phyloP scores from a whole-genome alignment of 2,797 vertebrate species.

The Myotis findleyi region DNA sequence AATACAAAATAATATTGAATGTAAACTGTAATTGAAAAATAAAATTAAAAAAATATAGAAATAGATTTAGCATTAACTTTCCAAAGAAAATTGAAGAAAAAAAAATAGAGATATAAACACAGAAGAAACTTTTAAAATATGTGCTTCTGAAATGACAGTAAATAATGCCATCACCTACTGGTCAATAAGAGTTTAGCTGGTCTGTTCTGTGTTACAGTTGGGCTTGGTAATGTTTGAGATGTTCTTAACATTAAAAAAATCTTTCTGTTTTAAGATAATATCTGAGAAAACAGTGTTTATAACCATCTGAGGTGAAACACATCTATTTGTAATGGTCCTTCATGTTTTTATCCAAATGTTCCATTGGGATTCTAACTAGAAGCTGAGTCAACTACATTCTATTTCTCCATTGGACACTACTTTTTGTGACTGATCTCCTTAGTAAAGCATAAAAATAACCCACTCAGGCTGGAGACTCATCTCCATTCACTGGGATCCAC shows the following conservation, averaged over 20 bases:
- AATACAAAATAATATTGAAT: not conserved
- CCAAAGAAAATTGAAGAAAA: conserved; percentile 10
- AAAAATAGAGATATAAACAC: not conserved
- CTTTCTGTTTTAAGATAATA: not conserved
- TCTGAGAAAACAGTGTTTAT: not conserved
- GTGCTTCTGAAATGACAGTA: not conserved
- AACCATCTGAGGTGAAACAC: not conserved
- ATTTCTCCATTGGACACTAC: not conserved
- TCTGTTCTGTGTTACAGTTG: not conserved
- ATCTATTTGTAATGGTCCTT: not conserved
- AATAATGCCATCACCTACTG: not conserved
- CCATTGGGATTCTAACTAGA: not conserved
- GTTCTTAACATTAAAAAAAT: not conserved
- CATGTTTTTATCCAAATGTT: not conserved
- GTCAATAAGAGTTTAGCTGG: not conserved
- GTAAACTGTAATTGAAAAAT: not conserved
- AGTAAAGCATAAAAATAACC: not conserved
- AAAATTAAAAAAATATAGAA: not conserved
- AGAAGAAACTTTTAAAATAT: not conserved
- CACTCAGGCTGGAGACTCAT: not conserved
- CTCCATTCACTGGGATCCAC: not conserved
- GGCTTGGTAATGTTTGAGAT: not conserved
- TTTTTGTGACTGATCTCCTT: not conserved
- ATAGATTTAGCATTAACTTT: not conserved
- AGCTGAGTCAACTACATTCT: not conserved